phyloP scores from a whole-genome alignment of 2,797 vertebrate genomes.

The Columba guinea region DNA sequence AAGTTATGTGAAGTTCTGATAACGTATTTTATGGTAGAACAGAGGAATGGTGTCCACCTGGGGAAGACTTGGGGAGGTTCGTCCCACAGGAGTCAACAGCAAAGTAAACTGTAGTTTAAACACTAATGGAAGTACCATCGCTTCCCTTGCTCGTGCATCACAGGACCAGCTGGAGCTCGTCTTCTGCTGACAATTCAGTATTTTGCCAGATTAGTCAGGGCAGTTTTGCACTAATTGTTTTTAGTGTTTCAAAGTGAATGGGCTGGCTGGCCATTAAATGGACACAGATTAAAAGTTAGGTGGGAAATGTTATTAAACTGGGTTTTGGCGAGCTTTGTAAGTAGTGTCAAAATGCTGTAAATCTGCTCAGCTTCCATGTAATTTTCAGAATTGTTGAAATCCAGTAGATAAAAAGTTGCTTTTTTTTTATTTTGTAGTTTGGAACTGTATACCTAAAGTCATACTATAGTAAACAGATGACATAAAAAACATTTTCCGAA shows the following conservation, averaged over 20 bases:
- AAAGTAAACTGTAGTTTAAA: background rate
- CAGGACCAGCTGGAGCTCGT: background rate
- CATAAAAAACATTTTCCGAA: background rate
- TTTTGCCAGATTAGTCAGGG: background rate
- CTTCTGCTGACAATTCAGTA: background rate
- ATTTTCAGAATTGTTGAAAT: background rate
- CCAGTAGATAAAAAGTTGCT: background rate
- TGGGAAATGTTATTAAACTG: background rate
- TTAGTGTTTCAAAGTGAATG: background rate
- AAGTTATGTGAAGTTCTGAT: background rate
- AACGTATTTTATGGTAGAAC: background rate
- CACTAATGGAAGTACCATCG: background rate
- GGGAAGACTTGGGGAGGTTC: background rate
- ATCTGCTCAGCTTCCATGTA: background rate
- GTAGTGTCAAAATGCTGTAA: background rate
- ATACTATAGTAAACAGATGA: background rate
- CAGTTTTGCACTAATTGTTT: background rate
- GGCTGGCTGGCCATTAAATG: background rate
- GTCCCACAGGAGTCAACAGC: background rate
- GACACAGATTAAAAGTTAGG: background rate
- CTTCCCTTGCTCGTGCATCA: background rate
- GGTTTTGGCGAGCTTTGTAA: background rate
- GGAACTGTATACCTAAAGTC: background rate
- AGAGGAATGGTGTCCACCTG: background rate
- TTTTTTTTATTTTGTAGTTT: background rate